Percentiles rank a stretch among this genome's conserved stretches.
phyloP scores from a whole-genome alignment of 2,113 vertebrate species.

The Xenus cinereus region DNA sequence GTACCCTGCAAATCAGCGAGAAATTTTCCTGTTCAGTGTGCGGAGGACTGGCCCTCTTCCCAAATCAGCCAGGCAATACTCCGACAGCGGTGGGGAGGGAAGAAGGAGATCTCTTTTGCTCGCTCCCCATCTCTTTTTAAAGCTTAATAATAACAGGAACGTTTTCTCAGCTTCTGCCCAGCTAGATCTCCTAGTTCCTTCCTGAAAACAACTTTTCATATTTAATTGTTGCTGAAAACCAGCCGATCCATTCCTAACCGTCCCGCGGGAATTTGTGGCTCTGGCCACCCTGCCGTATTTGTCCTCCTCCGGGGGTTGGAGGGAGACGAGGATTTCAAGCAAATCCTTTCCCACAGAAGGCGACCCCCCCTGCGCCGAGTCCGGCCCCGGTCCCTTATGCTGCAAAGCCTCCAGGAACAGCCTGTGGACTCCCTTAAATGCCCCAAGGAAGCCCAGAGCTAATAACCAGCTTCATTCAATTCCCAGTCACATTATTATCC shows the following conservation, averaged over 20 bases:
- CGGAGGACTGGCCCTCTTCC: background rate
- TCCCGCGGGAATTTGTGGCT: background rate
- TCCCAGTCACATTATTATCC: slow-evolving; percentile 79
- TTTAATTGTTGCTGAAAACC: background rate
- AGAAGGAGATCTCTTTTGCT: background rate
- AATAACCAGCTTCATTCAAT: slow-evolving; percentile 77
- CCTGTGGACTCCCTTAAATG: slow-evolving; percentile 59
- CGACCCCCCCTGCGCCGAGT: rapidly evolving
- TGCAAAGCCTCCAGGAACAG: slow-evolving; percentile 23
- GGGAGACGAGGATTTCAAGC: background rate
- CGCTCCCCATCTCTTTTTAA: background rate
- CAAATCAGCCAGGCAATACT: background rate
- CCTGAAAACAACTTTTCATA: background rate
- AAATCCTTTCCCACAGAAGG: background rate
- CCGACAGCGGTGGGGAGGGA: background rate
- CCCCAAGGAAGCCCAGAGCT: slow-evolving; percentile 59
- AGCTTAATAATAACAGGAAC: background rate
- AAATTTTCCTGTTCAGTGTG: background rate
- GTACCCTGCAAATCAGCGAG: background rate
- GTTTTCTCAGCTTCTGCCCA: background rate
- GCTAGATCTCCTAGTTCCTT: background rate
- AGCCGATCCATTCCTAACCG: background rate
- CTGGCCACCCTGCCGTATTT: background rate
- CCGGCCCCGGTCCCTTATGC: rapidly evolving
- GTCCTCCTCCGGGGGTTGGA: background rate